A percentile compares a stretch with the other conserved stretches of the same genome.
phyloP scores from a whole-genome alignment of 2,113 vertebrate genomes.

The Daubentonia madagascariensis region DNA sequence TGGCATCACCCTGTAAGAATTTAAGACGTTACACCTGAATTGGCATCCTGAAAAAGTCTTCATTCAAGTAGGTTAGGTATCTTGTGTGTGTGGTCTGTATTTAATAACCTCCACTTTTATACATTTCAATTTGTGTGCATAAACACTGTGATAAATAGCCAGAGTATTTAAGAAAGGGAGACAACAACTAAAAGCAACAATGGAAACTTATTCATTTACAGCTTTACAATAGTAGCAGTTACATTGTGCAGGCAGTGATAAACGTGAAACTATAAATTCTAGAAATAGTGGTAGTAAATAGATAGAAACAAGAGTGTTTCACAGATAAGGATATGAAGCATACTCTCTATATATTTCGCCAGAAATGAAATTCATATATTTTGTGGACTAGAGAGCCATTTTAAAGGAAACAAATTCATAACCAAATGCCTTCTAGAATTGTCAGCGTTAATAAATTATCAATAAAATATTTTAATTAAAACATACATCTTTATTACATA shows the following conservation, averaged over 20 bases:
- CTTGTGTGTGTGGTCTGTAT: background rate
- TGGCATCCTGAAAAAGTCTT: background rate
- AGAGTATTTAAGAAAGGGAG: background rate
- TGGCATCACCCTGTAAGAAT: background rate
- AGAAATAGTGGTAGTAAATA: slow-evolving; percentile 36
- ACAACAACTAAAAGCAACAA: no score
- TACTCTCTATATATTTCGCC: slow-evolving; percentile 11
- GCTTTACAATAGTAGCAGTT: background rate
- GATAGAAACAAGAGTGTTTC: slow-evolving; percentile 32
- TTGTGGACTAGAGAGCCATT: background rate
- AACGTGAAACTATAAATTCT: slow-evolving; percentile 51
- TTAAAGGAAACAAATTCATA: slow-evolving; percentile 48
- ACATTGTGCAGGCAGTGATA: background rate
- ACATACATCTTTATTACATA: background rate
- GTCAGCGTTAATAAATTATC: background rate
- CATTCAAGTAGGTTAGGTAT: background rate
- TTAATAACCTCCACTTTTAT: slow-evolving; percentile 11
- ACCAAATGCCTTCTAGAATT: background rate
- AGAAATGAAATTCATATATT: slow-evolving; percentile 51
- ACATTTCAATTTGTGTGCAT: background rate
- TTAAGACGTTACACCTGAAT: background rate
- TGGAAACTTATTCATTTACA: no score
- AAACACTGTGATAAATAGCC: slow-evolving; percentile 7
- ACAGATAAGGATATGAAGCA: slow-evolving; percentile 28
- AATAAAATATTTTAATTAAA: slow-evolving; percentile 51